Base-by-base conservation (phyloP, 2,888 invertebrate genomes). In the Cordilura impudica region DNA sequence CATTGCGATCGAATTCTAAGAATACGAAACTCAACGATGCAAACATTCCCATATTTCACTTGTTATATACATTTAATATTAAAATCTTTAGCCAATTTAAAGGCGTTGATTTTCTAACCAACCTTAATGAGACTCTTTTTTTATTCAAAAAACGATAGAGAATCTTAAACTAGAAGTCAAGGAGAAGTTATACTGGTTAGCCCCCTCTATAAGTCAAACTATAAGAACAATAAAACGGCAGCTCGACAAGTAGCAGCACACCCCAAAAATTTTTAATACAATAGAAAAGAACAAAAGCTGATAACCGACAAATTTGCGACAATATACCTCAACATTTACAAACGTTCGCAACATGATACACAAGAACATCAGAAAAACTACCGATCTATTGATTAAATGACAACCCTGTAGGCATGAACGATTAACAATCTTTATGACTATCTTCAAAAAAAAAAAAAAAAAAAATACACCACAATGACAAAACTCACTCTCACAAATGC, bases 401-500 rank as follows among this genome's bases (percentile, higher is more conserved):
- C 23, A 21, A 23, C 56, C 12, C 61, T 43, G 65, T 54, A 66
- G 74, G 75, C 56, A 79, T 71, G 56, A 67, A 75, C 71, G 75
- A 72, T 79, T 79, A 75, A 63, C 71, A 79, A 79, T 79, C 75
- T 79, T 79, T 72, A 79, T 79, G 79, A 71, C 67, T 49, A 67
- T 67, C 75, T 71, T 71, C 49, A 16, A 51, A 43, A 66, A 73
- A 56, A 72, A 70, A 39, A 39, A 3, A n/a, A 65, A 73, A 70
- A n/a, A n/a, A n/a, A n/a, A n/a, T n/a, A n/a, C n/a, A n/a, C n/a
- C n/a, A n/a, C n/a, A n/a, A 26, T 75, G 45, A 61, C 65, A 65
- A 81, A 82, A 83, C 49, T 85, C 84, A 84, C 83, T 77, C 82
- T 14, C 58, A 35, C 35, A 61, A 19, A 31, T 16, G 23, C 56